A percentile compares a stretch with the other conserved stretches of the same genome.
phyloP scores from a whole-genome alignment of 1,140 invertebrate genomes.

The Leptopilina clavipes region DNA sequence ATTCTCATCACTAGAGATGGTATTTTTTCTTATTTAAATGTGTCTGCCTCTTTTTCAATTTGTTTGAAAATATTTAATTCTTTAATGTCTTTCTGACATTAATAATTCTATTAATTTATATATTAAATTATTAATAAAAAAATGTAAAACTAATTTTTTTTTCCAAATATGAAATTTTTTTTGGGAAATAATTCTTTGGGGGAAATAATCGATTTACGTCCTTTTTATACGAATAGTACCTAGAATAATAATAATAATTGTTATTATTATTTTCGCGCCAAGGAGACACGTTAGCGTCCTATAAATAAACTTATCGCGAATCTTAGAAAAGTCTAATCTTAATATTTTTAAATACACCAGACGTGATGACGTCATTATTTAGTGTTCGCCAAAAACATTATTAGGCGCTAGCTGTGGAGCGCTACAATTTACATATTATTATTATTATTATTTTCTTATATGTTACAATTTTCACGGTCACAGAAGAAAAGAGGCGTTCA shows the following conservation, averaged over 20 bases:
- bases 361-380: background rate
- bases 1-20: too few relatives aligned
- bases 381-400: background rate
- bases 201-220: constrained; percentile 1
- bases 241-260: too few relatives aligned
- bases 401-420: constrained; percentile 19
- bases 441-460: background rate
- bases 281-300: constrained; percentile 17
- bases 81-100: too few relatives aligned
- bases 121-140: background rate
- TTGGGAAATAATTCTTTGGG: background rate
- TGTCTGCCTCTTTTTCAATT: too few relatives aligned
- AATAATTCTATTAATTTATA: background rate
- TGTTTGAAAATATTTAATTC: too few relatives aligned
- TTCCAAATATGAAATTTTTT: background rate
- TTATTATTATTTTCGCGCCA: constrained; percentile 15
- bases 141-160: constrained; percentile 3
- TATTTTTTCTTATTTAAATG: too few relatives aligned
- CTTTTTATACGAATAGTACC: background rate
- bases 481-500: background rate
- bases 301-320: constrained; percentile 25
- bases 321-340: constrained; percentile 29
- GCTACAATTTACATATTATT: constrained; percentile 17
- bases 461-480: background rate
- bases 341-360: background rate